phyloP scores from a whole-genome alignment of 2,797 vertebrate species.

The Acrossocheilus wenchowensis region DNA sequence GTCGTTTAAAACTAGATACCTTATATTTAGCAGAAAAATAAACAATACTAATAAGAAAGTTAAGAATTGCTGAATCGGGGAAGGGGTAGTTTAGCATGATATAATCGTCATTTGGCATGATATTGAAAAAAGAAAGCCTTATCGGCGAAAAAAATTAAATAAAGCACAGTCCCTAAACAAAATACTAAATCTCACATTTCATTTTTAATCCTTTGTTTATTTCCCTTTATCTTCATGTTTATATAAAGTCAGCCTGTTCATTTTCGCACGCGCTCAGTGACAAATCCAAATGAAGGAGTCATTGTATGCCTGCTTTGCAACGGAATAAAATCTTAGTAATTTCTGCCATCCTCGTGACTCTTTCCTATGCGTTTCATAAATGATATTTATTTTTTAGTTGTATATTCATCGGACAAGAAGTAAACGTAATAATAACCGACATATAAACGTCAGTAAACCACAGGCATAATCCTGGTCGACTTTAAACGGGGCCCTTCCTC shows the following conservation, averaged over 20 bases:
- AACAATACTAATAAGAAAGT: neutral
- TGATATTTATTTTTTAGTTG: fast-evolving
- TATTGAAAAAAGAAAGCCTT: neutral
- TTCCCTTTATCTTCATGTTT: neutral
- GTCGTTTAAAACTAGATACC: neutral
- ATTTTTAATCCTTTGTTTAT: no score
- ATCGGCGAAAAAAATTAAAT: neutral
- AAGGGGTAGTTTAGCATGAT: neutral
- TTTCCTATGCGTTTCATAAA: neutral
- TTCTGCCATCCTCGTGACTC: neutral
- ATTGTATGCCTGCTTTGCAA: neutral
- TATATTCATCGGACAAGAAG: neutral
- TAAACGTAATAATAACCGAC: no score
- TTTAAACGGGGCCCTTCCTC: constrained; percentile 66
- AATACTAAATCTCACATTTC: neutral
- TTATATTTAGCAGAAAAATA: neutral
- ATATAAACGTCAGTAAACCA: neutral
- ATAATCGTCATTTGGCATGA: neutral
- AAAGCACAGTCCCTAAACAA: neutral
- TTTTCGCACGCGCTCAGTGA: neutral
- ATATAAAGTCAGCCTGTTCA: neutral
- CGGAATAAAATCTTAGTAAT: neutral
- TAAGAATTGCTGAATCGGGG: neutral
- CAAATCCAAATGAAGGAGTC: neutral
- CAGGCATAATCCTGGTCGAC: constrained; percentile 67